Percentiles rank a stretch among this genome's conserved stretches.
These are phyloP conservation scores for Mesoclemmys tuberculata DNA, from an alignment of 2,113 vertebrate genomes.

Conservation along the genomic window DNA sequence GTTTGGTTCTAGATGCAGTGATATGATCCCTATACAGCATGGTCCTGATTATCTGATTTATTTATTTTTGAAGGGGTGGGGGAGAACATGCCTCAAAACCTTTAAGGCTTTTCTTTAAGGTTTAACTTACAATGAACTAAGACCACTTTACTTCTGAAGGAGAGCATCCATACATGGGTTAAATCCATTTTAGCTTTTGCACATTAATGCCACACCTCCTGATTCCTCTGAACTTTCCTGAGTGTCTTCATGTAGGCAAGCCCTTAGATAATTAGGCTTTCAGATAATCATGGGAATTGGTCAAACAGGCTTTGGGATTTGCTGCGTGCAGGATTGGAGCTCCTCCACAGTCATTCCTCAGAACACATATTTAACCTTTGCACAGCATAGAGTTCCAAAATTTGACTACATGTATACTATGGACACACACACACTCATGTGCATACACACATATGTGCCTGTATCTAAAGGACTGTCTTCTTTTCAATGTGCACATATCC, in stretches of 20 bases:
- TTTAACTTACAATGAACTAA: neutral
- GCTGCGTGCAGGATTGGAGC: neutral
- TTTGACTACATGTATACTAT: neutral
- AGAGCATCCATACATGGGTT: neutral
- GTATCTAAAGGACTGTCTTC: neutral
- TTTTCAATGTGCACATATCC: neutral
- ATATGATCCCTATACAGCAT: too few relatives aligned
- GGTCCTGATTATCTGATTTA: neutral
- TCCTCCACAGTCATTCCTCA: neutral
- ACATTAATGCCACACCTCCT: neutral
- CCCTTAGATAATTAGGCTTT: neutral
- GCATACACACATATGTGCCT: neutral
- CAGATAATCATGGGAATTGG: neutral
- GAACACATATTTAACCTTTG: neutral
- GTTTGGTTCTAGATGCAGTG: too few relatives aligned
- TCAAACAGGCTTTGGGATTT: neutral
- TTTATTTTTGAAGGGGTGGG: too few relatives aligned
- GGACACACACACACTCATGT: neutral
- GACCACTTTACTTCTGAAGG: neutral
- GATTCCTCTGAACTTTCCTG: too few relatives aligned
- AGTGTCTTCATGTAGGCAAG: neutral
- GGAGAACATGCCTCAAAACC: neutral
- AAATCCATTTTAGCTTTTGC: neutral
- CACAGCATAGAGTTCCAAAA: neutral
- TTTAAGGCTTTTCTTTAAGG: neutral